Base-by-base conservation (phyloP, 2,888 invertebrate species). In the Balanococcus diminutus region DNA sequence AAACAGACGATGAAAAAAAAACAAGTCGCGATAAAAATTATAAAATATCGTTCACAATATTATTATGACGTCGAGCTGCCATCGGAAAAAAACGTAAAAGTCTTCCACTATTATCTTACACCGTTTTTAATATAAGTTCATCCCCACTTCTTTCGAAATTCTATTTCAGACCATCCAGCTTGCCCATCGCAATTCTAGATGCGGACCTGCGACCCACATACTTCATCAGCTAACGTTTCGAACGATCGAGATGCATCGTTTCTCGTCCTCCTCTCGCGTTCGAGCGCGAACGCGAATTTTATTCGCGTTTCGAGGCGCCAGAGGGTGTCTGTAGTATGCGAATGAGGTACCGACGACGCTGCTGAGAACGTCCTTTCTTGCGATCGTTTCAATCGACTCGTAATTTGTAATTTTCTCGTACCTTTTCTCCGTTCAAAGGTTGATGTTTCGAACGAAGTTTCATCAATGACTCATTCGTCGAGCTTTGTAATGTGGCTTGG, bases 141-240 rank as follows among this genome's bases (percentile, higher is more conserved):
- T 84, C 84, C 85, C 85, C 85, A 75, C 75, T 46, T 85, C 75
- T 28, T 79, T 51, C 31, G 22, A 75, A 85, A 79, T 85, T 85
- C 85, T 85, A 85, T 85, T 85, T 85, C 85, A 85, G 85, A 85
- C 85, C 72, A 85, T 85, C 79, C 79, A 85, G 85, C 85, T 72
- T 85, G 67, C 84, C 84, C 67, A 84, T 84, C 36, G 36, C 36
- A 32, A 84, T 67, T 84, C 84, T 61, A 67, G 61, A 84, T 61
- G 61, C 84, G 67, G 61, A 67, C 56, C 32, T 56, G 56, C 84
- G 84, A 67, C 84, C 84, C 84, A 84, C 84, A 84, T 67, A 36
- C 75, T 32, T 79, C 31, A 14, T 19, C 25, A 16, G 19, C 36
- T 16, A 79, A 19, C 75, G 75, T 36, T 79, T 79, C 16, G 32